Base-by-base conservation (phyloP, 2,888 invertebrate genomes). In the Microctonus brassicae region DNA sequence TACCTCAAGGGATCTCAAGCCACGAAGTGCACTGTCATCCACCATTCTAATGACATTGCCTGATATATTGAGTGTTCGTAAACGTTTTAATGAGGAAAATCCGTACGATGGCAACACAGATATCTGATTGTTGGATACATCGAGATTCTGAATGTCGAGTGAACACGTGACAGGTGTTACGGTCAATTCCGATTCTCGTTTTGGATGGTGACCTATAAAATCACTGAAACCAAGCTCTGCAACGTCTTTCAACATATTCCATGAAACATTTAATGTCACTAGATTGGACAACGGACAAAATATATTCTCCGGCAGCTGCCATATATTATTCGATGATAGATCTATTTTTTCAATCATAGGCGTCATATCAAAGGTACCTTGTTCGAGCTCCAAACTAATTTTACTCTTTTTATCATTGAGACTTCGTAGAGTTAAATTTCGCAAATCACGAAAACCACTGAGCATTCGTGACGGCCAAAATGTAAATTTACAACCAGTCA, bases 21-120 rank as follows among this genome's bases (percentile, higher is more conserved):
- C 95, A 73, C 92, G 91, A 70, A 97, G 89, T 0, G 96, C 95
- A 81, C 93, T 92, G 86, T 96, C 96, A 65, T 93, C 94, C 1
- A 97, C 93, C 92, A 95, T 94, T 39, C 94, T 94, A 78, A 97
- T 94, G 88, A 95, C 95, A 85, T 97, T 97, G 85, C 95, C 93
- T 82, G 96, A 94, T 79, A 97, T 90, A 84, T 94, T 93, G 55
- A 98, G 90, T 82, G 94, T 93, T 77, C 92, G 92, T 69, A 98
- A 89, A 64, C 95, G 92, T 74, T 93, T 91, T 70, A 97, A 88
- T 57, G 93, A 92, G 82, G 94, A 93, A 81, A 97, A 95, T 34
- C 95, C 95, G 82, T 93, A 93, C 73, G 93, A 92, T 6, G 96
- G 95, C 88, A 97, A 90, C 68, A 94, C 89, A 66, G 94, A 94